Conservation (phyloP, 2,888 invertebrate species). For the Orchestes rusci region DNA sequence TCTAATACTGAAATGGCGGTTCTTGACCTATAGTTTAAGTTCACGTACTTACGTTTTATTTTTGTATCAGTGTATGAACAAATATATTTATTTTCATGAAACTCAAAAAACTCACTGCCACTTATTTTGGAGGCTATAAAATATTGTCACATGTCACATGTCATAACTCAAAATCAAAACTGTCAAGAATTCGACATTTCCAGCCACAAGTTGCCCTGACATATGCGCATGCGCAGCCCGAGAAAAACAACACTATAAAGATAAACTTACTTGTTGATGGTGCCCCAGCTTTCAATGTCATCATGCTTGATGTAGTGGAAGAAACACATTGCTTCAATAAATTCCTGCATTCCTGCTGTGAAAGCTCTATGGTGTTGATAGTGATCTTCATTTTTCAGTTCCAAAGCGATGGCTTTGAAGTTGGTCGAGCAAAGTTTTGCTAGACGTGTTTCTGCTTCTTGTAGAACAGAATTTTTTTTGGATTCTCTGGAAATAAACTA, state of each 20-base stretch:
- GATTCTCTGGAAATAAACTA: constrained; percentile 43
- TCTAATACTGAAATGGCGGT: too few relatives aligned
- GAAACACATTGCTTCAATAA: constrained; percentile 77
- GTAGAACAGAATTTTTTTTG: constrained; percentile 49
- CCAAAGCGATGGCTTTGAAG: constrained; percentile 63
- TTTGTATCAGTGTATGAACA: too few relatives aligned
- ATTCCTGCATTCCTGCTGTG: constrained; percentile 68
- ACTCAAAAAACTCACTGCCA: background rate
- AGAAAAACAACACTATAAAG: too few relatives aligned
- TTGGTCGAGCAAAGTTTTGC: constrained; percentile 53
- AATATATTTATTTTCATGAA: background rate
- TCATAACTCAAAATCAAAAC: too few relatives aligned
- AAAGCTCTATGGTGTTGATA: constrained; percentile 63
- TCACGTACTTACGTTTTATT: too few relatives aligned
- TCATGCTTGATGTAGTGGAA: constrained; percentile 60
- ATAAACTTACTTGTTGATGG: constrained; percentile 28
- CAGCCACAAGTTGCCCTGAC: too few relatives aligned
- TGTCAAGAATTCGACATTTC: too few relatives aligned
- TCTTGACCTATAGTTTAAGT: too few relatives aligned
- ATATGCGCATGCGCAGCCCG: too few relatives aligned
- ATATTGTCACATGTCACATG: too few relatives aligned
- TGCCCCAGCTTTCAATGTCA: constrained; percentile 52
- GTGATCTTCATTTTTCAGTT: constrained; percentile 64
- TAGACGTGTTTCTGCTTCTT: constrained; percentile 61
- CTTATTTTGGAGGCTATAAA: background rate